These are phyloP conservation scores for Lichenostomus cassidix DNA, from an alignment of 2,113 vertebrate species.

Conservation along the genomic window DNA sequence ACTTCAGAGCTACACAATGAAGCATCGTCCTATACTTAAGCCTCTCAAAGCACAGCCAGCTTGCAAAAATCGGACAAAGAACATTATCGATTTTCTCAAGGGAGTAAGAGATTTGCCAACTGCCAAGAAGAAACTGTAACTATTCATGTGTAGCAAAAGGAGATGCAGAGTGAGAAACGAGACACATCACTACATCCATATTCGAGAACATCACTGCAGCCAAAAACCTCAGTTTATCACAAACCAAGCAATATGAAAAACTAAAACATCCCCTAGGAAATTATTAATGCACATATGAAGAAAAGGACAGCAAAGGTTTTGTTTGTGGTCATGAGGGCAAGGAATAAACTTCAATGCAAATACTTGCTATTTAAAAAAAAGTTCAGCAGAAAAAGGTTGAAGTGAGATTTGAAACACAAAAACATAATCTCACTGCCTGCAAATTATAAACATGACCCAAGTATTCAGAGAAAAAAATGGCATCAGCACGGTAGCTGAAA, in stretches of 20 bases:
- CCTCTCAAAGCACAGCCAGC: neutral
- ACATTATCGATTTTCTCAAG: conserved; percentile 17
- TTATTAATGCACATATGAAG: neutral
- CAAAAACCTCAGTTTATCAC: neutral
- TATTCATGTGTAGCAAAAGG: neutral
- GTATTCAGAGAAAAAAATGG: neutral
- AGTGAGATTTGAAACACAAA: neutral
- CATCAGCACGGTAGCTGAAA: neutral
- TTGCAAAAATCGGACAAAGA: conserved; percentile 36
- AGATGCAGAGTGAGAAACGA: conserved; percentile 9
- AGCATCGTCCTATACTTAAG: conserved; percentile 39
- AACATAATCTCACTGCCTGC: neutral
- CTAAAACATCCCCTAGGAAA: conserved; percentile 5
- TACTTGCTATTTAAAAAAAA: neutral
- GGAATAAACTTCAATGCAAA: neutral
- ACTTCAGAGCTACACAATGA: conserved; percentile 59
- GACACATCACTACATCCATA: neutral
- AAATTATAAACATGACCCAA: neutral
- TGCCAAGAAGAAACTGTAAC: conserved; percentile 34
- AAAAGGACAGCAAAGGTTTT: neutral
- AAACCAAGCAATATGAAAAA: neutral
- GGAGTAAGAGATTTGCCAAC: conserved; percentile 32
- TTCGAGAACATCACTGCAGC: neutral
- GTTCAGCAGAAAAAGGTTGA: neutral
- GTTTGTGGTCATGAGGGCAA: neutral